Evolutionary conservation across 2,113 vertebrate species (phyloP).

Genomic region (Podarcis muralis): DNA sequence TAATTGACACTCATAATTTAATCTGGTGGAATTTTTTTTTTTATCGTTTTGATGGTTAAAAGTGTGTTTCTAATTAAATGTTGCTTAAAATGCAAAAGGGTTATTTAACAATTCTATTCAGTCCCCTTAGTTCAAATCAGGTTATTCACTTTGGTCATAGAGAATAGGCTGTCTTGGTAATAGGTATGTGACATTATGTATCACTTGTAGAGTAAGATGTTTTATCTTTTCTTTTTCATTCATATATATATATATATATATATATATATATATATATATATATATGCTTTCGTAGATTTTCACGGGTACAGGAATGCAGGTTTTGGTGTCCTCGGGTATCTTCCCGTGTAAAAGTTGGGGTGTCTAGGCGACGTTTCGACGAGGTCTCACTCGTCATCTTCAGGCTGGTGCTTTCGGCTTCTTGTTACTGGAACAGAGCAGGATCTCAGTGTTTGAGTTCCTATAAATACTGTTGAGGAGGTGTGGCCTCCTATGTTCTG

Average conservation of each 20-base stretch:
- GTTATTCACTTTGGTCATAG: conserved; percentile 77
- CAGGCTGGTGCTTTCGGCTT: too few species aligned
- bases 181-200: conserved; percentile 69
- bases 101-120: conserved; percentile 79
- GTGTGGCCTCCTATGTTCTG: too few species aligned
- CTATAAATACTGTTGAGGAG: too few species aligned
- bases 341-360: too few species aligned
- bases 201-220: conserved; percentile 71
- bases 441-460: too few species aligned
- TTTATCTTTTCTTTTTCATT: conserved; percentile 67
- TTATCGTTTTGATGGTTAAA: conserved; percentile 90
- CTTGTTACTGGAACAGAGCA: too few species aligned
- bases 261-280: neutral
- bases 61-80: conserved; percentile 95
- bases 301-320: too few species aligned
- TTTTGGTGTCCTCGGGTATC: too few species aligned
- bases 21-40: conserved; percentile 88
- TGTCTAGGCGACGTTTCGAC: too few species aligned
- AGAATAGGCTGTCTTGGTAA: conserved; percentile 67
- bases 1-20: conserved; percentile 99
- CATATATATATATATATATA: neutral
- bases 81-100: conserved; percentile 91
- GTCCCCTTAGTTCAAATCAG: conserved; percentile 73
- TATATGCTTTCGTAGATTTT: too few species aligned
- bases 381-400: too few species aligned